Evolutionary conservation across 2,113 vertebrate genomes (phyloP), one percentile per base, ranked within the genome.

Genomic region (Geococcyx californianus): DNA sequence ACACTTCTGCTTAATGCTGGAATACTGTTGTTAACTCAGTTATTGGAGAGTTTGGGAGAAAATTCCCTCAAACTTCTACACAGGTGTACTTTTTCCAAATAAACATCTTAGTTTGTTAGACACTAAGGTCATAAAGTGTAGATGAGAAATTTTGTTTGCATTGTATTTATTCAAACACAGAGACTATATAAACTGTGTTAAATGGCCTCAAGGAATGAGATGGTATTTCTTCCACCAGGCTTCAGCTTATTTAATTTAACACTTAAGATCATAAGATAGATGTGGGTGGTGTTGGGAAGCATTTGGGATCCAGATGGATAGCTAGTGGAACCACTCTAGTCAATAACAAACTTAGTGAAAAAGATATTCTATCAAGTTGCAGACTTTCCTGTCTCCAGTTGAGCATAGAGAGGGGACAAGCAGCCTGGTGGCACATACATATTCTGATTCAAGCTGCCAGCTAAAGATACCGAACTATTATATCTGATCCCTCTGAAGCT

Each of bases 261-360:
- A 58, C 84, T 91, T 83, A 70, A 83, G 36, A 86, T 69, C 70
- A 29, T 66, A 83, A 93, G 47, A 80, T 77, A 64, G 72, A 93
- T 66, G 90, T 95, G 72, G 75, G 64, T 93, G 72, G 55, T 80
- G 42, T 83, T 95, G 79, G 82, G 88, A 96, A 94, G 60, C 82
- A 74, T 70, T 88, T 85, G 68, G 60, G 42, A 86, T 91, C 79
- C 92, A 91, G 58, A 93, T 90, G 85, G 87, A 90, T 85, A 58
- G 51, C 54, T 88, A 77, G 51, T 94, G 84, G 55, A 95, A 93
- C 58, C 34, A 82, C 62, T 79, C 29, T 52, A 92, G 51, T 93
- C 82, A 93, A 89, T 95, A 96, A 95, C 59, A 90, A 93, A 87
- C 49, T 84, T 75, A 90, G 76, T 45, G 89, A 90, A 94, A 97